phyloP scores from a whole-genome alignment of 2,888 invertebrate species.

The Trichopria drosophilae region DNA sequence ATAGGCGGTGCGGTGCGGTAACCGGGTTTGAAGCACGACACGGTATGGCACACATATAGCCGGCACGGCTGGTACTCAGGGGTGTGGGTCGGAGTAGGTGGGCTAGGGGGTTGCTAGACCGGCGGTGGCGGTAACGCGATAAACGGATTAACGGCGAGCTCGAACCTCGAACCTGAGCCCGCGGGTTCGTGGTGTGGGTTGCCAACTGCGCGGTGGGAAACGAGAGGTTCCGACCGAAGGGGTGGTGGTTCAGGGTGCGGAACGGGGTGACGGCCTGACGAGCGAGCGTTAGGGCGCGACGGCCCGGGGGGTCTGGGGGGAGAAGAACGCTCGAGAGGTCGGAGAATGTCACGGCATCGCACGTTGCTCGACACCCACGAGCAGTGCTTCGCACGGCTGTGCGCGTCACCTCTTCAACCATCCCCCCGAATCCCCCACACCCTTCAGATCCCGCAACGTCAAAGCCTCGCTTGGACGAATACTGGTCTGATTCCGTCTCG shows the following conservation, averaged over 20 bases:
- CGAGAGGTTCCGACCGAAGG: no score
- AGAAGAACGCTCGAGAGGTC: conserved; percentile 34
- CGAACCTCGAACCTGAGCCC: conserved; percentile 48
- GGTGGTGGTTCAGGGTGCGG: conserved; percentile 2
- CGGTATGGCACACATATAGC: no score
- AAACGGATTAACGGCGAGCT: conserved; percentile 57
- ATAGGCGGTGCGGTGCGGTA: no score
- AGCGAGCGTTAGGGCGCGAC: conserved; percentile 7
- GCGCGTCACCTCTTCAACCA: conserved; percentile 17
- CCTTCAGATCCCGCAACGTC: conserved; percentile 37
- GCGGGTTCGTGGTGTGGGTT: conserved; percentile 39
- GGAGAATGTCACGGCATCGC: conserved; percentile 52
- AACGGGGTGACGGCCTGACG: conserved; percentile 1
- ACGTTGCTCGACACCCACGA: conserved; percentile 47
- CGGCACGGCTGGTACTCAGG: no score
- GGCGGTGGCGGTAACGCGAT: conserved; percentile 56
- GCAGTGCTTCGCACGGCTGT: conserved; percentile 33
- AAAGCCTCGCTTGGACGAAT: conserved; percentile 43
- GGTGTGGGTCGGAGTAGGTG: no score
- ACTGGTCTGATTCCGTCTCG: no score
- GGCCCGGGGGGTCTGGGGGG: conserved; percentile 21
- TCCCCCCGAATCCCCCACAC: conserved; percentile 17
- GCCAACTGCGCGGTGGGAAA: conserved; percentile 24
- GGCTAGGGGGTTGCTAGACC: no score
- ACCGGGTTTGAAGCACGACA: no score